Evolutionary conservation across 2,113 vertebrate genomes (phyloP).

Genomic region (Melanocharis versteri): DNA sequence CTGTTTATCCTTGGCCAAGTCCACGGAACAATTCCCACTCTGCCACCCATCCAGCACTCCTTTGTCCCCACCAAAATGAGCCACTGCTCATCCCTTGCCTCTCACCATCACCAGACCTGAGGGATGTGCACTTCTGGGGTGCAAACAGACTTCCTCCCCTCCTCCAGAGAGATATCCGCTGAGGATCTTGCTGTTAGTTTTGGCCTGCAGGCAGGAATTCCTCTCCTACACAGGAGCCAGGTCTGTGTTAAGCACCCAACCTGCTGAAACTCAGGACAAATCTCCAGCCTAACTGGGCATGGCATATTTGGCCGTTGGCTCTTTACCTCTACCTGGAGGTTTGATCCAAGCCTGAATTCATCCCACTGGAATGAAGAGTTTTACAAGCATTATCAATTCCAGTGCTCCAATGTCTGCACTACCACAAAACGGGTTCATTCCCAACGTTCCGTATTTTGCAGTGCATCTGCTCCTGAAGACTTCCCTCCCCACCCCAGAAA

Average conservation of each 20-base stretch:
- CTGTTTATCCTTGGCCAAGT: not conserved
- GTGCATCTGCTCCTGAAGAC: not conserved
- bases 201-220: not conserved
- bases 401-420: not conserved
- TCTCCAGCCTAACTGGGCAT: not conserved
- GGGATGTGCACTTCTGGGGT: accelerated
- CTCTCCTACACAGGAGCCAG: not conserved
- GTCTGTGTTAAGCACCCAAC: accelerated
- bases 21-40: not conserved
- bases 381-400: not conserved
- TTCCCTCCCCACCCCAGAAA: not conserved
- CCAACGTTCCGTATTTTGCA: not conserved
- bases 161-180: not conserved
- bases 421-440: not conserved
- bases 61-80: not conserved
- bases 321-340: not conserved
- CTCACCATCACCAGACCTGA: not conserved
- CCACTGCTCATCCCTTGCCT: not conserved
- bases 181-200: not conserved
- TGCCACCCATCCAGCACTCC: not conserved
- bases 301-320: not conserved
- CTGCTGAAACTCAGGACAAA: not conserved
- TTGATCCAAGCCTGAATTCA: not conserved
- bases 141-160: not conserved
- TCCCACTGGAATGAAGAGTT: not conserved